Conservation (phyloP, 1,140 invertebrate genomes). For the Eriocheir sinensis region DNA sequence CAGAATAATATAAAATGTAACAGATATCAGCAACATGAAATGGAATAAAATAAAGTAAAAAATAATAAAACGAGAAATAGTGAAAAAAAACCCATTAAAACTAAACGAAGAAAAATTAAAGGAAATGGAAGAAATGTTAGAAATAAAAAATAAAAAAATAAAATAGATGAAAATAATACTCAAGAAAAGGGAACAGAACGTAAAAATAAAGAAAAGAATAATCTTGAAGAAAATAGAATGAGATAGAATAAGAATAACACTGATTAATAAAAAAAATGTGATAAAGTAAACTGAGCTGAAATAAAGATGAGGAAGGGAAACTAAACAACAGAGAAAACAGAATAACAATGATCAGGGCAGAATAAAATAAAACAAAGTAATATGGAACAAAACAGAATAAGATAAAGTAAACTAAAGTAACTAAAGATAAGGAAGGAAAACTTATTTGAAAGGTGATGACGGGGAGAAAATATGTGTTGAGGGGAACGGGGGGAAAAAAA, state of each 20-base stretch:
- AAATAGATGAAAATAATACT: neutral
- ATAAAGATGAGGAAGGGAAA: neutral
- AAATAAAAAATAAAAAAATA: too few relatives aligned
- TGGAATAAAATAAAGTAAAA: neutral
- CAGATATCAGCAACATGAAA: neutral
- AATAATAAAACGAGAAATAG: neutral
- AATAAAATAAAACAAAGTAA: too few relatives aligned
- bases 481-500: too few relatives aligned
- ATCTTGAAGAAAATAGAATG: too few relatives aligned
- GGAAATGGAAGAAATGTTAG: neutral
- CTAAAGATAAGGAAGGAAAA: too few relatives aligned
- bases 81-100: neutral
- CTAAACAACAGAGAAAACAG: too few relatives aligned
- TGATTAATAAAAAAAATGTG: neutral
- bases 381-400: too few relatives aligned
- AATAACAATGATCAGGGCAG: too few relatives aligned
- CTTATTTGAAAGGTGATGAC: too few relatives aligned
- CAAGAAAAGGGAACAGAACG: neutral
- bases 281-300: neutral
- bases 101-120: neutral
- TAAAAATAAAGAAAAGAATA: neutral
- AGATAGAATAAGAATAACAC: too few relatives aligned
- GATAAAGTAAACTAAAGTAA: too few relatives aligned
- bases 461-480: too few relatives aligned
- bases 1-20: neutral